Evolutionary conservation across 2,888 invertebrate genomes (phyloP), one percentile per base, ranked within the genome.

Genomic region (Eupithecia subfuscata): DNA sequence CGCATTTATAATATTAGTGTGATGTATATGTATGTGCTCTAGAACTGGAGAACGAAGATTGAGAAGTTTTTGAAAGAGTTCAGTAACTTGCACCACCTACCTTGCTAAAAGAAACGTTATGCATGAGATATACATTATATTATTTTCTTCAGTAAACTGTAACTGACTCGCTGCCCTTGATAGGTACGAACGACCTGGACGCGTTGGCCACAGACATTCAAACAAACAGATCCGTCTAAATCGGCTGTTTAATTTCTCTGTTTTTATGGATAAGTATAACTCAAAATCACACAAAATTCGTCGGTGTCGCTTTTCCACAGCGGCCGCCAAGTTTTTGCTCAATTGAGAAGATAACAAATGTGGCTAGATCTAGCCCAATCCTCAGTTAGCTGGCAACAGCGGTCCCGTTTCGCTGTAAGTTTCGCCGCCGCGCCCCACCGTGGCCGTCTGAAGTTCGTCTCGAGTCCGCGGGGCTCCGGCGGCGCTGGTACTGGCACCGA

Each of bases 381-480:
- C 40, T 3, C 14, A 8, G 7, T 6, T 1, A 64, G 71, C 22
- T 69, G 64, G 71, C 30, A 65, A 45, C 68, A 69, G 6, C 18
- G 65, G 18, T 48, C n/a, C 73, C 79, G 63, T 71, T 70, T 37
- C 71, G 43, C 65, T 67, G 67, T 43, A 45, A 52, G 52, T 52
- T 52, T 16, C 16, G 45, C 18, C 68, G 43, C 81, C 78, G 69
- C 43, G 43, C 40, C 43, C 45, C 45, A 0, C 43, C 43, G 14
- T 73, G 67, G 11, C 63, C 63, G 16, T 63, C 63, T 71, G 60
- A 64, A 75, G 52, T 64, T 43, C 12, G 68, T 52, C 6, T 68
- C 37, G 40, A 69, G 71, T 9, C n/a, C n/a, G 52, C 48, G 48
- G 45, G 34, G 34, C 34, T 2, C 3, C 34, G 34, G 34, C 34